phyloP scores from a whole-genome alignment of 2,113 vertebrate genomes.

The Hiodon tergisus region DNA sequence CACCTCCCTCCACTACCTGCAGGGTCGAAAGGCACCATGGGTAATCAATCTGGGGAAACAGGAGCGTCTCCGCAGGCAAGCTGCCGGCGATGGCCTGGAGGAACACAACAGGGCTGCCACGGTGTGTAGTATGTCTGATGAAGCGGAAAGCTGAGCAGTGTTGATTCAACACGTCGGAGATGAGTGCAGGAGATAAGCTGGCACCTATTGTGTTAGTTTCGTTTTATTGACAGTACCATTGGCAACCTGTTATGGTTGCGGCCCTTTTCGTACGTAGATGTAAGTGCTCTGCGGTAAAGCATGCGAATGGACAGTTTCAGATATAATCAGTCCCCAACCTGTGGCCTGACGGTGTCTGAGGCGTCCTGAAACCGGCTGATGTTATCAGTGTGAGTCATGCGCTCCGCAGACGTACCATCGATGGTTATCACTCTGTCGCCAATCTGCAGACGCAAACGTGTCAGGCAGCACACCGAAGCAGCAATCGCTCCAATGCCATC shows the following conservation, averaged over 20 bases:
- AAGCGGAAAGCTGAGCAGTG: too few species aligned
- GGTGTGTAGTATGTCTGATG: too few species aligned
- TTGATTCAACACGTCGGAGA: too few species aligned
- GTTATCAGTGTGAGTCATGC: conserved; percentile 77
- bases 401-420: conserved; percentile 72
- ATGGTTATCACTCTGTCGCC: conserved; percentile 85
- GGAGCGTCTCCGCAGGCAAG: too few species aligned
- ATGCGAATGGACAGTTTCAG: not conserved
- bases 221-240: not conserved
- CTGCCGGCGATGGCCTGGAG: too few species aligned
- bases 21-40: too few species aligned
- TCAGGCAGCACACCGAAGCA: not conserved
- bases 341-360: conserved; percentile 71
- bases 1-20: too few species aligned
- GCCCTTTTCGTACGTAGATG: not conserved
- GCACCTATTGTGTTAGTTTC: not conserved
- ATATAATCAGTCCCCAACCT: conserved; percentile 48
- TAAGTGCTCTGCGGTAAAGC: not conserved
- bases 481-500: not conserved
- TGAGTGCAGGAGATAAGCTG: too few species aligned
- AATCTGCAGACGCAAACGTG: conserved; percentile 53
- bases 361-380: conserved; percentile 72
- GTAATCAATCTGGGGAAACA: too few species aligned
- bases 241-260: not conserved
- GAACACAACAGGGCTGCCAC: too few species aligned